Evolutionary conservation across 92 coral and sea anemone genomes (phyloP), one percentile per base, ranked within the genome.

Genomic region (Parazoanthus swiftii): DNA sequence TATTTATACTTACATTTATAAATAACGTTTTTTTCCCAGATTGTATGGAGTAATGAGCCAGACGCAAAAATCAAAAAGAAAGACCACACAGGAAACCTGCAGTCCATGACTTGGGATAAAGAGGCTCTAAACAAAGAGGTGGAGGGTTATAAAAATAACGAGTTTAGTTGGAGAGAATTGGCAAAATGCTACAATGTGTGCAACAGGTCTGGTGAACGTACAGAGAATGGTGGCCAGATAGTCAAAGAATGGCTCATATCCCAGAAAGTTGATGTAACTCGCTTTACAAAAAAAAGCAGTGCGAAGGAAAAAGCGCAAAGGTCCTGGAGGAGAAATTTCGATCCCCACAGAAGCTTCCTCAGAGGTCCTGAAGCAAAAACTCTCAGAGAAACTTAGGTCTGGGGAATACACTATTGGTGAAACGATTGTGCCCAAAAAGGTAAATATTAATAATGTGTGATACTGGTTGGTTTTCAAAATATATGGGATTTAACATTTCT

Each of bases 371-470:
- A 89, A 80, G 76, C 82, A 86, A 71, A 73, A 85, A 76, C 82
- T 85, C 25, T 59, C 83, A 80, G 88, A 90, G 58, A 93, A 93
- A 68, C 44, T 93, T 80, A 50, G 51, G 29, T 80, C 84, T 80
- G 84, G 72, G 63, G 72, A 80, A 59, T 80, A 80, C 70, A 90
- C 93, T n/a, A 79, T 90, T 85, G 93, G 92, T 18, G 88, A 93
- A 79, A 82, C 75, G 88, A 93, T 90, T 85, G 95, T 88, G 54
- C 93, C 93, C 7, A 46, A 81, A 86, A 88, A 88, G 95, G 95
- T 93, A 29, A 29, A 29, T 29, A 59, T 43, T 76, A 37, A 5
- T 18, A 37, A 35, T 21, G 36, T 20, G 14, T 54, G 59, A 54
- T 18, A 54, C 59, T 54, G 59, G 59, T 54, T 54, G 14, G 59